These are phyloP conservation scores for Seriola aureovittata DNA, from an alignment of 2,113 vertebrate species.

Conservation along the genomic window DNA sequence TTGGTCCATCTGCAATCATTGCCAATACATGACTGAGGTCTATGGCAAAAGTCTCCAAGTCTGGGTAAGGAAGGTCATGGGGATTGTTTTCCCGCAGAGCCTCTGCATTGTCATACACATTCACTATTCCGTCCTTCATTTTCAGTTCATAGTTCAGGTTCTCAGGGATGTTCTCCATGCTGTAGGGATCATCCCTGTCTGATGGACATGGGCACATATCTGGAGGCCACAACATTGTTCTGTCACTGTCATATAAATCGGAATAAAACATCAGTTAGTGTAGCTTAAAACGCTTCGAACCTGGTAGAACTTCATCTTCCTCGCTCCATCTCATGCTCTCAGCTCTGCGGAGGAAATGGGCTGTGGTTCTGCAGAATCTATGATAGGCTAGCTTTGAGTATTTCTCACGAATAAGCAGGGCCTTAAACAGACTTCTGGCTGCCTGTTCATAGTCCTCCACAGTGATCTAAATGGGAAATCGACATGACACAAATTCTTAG, in stretches of 20 bases:
- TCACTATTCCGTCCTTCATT: constrained; percentile 92
- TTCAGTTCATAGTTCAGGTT: constrained; percentile 90
- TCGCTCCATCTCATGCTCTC: constrained; percentile 83
- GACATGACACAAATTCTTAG: neutral
- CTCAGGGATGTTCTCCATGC: constrained; percentile 88
- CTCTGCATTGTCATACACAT: constrained; percentile 88
- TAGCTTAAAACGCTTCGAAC: constrained; percentile 70
- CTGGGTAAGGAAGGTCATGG: constrained; percentile 92
- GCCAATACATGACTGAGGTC: constrained; percentile 93
- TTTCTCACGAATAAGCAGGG: constrained; percentile 93
- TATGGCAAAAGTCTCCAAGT: constrained; percentile 93
- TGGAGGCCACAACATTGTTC: constrained; percentile 63
- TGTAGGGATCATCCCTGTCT: constrained; percentile 91
- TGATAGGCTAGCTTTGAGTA: constrained; percentile 94
- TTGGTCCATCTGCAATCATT: constrained; percentile 95
- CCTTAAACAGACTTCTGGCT: constrained; percentile 91
- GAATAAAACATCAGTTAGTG: neutral
- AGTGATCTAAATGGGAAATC: constrained; percentile 87
- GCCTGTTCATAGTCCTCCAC: constrained; percentile 97
- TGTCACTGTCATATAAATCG: constrained; percentile 24
- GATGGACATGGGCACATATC: constrained; percentile 87
- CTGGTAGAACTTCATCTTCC: constrained; percentile 91
- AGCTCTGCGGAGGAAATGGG: constrained; percentile 89
- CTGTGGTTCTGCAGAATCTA: constrained; percentile 90
- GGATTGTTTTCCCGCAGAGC: constrained; percentile 85